A percentile compares a stretch with the other conserved stretches of the same genome.
Conservation (phyloP, 2,888 invertebrate genomes). For the Didymodactylos carnosus region DNA sequence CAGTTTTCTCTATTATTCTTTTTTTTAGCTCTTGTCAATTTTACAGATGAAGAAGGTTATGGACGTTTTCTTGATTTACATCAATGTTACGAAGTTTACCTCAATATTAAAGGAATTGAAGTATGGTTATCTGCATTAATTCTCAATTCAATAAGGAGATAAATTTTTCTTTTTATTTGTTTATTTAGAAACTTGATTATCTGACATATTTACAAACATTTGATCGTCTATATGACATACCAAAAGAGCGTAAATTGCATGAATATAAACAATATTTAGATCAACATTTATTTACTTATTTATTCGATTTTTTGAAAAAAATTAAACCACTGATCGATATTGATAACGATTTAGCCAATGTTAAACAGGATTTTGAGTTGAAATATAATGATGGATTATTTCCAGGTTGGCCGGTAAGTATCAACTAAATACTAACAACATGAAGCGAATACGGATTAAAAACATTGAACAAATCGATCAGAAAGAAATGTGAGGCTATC, state of each 20-base stretch:
- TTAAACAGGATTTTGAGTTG: constrained; percentile 56
- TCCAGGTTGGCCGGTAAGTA: constrained; percentile 66
- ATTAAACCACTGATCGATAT: constrained; percentile 41
- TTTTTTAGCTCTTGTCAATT: constrained; percentile 53
- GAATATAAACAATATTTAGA: constrained; percentile 6
- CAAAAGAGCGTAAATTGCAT: constrained; percentile 44
- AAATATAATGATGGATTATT: constrained; percentile 74
- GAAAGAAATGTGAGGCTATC: too few relatives aligned
- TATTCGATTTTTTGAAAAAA: constrained; percentile 14
- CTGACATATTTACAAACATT: constrained; percentile 76
- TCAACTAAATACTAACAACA: too few relatives aligned
- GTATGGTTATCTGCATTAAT: constrained; percentile 33
- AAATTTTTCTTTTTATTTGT: background rate
- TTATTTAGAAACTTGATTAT: constrained; percentile 52
- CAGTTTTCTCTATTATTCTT: too few relatives aligned
- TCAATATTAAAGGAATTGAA: constrained; percentile 88
- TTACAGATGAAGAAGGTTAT: constrained; percentile 96
- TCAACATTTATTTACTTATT: constrained; percentile 13
- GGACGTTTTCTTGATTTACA: constrained; percentile 92
- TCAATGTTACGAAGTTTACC: constrained; percentile 78
- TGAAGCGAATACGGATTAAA: constrained; percentile 21
- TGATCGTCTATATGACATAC: constrained; percentile 83
- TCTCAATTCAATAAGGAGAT: background rate
- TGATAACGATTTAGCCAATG: constrained; percentile 22
- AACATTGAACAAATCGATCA: too few relatives aligned